These are phyloP conservation scores for Eudasyphora cyanicolor DNA, from an alignment of 2,888 invertebrate genomes.

Conservation along the genomic window DNA sequence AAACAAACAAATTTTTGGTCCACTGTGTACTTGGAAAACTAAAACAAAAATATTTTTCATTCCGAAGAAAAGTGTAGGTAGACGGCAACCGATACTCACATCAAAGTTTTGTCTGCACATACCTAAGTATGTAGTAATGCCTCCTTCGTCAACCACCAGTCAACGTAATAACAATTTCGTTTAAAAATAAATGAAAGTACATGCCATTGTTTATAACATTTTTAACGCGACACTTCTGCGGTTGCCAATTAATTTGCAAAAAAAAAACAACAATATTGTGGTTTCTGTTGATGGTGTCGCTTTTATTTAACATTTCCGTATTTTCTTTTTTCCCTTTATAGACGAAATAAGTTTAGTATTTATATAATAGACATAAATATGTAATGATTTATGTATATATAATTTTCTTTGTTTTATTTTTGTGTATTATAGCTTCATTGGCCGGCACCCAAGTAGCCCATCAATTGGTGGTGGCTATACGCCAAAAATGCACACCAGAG, in stretches of 20 bases:
- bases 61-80: not conserved
- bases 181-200: constrained; percentile 56
- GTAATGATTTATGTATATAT: too few relatives aligned
- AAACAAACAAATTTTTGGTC: too few relatives aligned
- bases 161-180: constrained; percentile 41
- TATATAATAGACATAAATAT: constrained; percentile 15
- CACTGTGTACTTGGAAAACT: not conserved
- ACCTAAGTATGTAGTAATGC: constrained; percentile 39
- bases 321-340: constrained; percentile 35
- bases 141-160: constrained; percentile 25
- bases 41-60: constrained; percentile 16
- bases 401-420: constrained; percentile 41
- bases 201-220: constrained; percentile 40
- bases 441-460: constrained; percentile 92
- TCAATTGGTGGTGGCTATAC: constrained; percentile 91
- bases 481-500: constrained; percentile 93
- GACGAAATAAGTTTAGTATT: constrained; percentile 23
- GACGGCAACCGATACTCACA: not conserved
- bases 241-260: constrained; percentile 60
- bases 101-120: not conserved
- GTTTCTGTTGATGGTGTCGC: constrained; percentile 9
- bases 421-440: constrained; percentile 83
- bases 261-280: not conserved
- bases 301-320: constrained; percentile 55
- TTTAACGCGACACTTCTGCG: constrained; percentile 24